Evolutionary conservation across 2,888 invertebrate species (phyloP).

Genomic region (Hecatera dysodea): DNA sequence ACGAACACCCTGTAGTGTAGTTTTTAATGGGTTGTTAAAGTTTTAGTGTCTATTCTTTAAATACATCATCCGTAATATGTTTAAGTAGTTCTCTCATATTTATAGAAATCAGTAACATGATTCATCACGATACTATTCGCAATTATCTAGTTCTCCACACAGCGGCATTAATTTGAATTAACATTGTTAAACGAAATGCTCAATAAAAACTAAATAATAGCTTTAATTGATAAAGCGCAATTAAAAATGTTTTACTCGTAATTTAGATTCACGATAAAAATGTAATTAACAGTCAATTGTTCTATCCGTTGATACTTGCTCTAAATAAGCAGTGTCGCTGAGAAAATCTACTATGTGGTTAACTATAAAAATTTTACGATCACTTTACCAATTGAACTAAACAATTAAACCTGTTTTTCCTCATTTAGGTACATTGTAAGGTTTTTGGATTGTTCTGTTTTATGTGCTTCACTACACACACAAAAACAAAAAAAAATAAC

Average conservation of each 20-base stretch:
- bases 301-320: constrained; percentile 61
- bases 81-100: background rate
- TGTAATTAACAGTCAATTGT: constrained; percentile 71
- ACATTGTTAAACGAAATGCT: constrained; percentile 48
- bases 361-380: constrained; percentile 47
- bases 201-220: constrained; percentile 64
- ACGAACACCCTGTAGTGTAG: background rate
- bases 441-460: constrained; percentile 26
- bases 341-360: constrained; percentile 48
- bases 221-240: constrained; percentile 74
- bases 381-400: constrained; percentile 45
- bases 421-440: constrained; percentile 25
- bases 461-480: constrained; percentile 1
- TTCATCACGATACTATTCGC: constrained; percentile 24
- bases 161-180: constrained; percentile 38
- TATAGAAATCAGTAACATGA: constrained; percentile 18
- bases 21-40: background rate
- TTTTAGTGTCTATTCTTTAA: background rate
- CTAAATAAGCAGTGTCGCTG: constrained; percentile 58
- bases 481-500: background rate
- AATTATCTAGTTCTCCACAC: constrained; percentile 16
- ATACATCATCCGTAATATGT: background rate
- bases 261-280: constrained; percentile 71
- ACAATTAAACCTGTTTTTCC: constrained; percentile 43
- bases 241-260: constrained; percentile 72